Base-by-base conservation (phyloP, 2,113 vertebrate species). In the Seriola aureovittata region DNA sequence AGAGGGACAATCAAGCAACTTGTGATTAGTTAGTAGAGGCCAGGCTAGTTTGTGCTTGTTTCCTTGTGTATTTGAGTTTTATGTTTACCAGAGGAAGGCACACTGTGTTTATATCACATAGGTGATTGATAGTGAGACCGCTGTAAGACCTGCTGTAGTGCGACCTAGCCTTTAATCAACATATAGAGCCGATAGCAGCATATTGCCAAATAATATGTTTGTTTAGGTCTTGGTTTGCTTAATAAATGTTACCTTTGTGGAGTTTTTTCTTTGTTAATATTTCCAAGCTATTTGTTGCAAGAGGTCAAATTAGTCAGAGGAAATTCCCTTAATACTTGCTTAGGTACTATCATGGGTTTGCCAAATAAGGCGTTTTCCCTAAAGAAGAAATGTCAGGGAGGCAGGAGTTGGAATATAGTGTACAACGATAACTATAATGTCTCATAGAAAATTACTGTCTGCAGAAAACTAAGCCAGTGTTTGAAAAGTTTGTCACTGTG, bases 391-490 rank as follows among this genome's bases (percentile, higher is more conserved):
- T 57, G 17, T 60, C 69, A 32, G 21, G 6, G n/a, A 54, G n/a
- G 60, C 52, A 40, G 29, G 29, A 67, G 32, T 77, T 42, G 32
- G 17, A 17, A 29, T 55, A 65, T 59, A 38, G 13, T 29, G 8
- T 50, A 3, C 62, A 60, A 63, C 32, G 40, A 32, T 73, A 52
- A 69, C 36, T 42, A 6, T 67, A 11, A 63, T 34, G 38, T 50
- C 17, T 78, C 44, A 12, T n/a, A 10, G 62, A 59, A 76, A 87
- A 75, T 46, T 54, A 71, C 29, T 25, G 60, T 58, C 29, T 63
- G 36, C 25, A 44, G 19, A 46, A 36, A 4, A 25, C n/a, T 34
- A 38, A 50, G 32, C 52, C 17, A 58, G 36, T 23, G 19, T 29
- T 52, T 62, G 57, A 67, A 67, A 23, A 42, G 32, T 38, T 54